Evolutionary conservation across 2,888 invertebrate genomes (phyloP).

Genomic region (Beris chalybata): DNA sequence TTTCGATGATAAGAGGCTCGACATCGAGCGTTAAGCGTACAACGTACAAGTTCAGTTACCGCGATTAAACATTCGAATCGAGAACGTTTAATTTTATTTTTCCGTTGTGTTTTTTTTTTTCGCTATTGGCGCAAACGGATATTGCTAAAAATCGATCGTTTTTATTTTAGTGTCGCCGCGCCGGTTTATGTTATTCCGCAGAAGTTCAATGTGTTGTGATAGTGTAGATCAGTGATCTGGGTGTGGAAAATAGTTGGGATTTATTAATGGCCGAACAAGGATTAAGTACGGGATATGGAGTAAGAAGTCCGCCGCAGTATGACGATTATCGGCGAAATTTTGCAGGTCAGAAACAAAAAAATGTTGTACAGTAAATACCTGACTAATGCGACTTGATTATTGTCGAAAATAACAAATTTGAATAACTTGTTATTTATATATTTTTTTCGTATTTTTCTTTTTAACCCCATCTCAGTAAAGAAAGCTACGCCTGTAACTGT

Average conservation of each 20-base stretch:
- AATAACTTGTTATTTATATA: no score
- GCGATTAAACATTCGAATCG: conserved; percentile 29
- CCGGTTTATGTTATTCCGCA: conserved; percentile 7
- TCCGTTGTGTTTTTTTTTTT: conserved; percentile 12
- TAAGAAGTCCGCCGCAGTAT: conserved; percentile 38
- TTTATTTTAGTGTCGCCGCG: conserved; percentile 8
- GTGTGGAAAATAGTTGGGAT: background rate
- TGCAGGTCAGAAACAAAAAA: conserved; percentile 41
- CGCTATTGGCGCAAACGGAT: conserved; percentile 5
- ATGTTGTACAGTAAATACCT: no score
- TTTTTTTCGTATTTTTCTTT: no score
- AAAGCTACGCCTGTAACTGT: no score
- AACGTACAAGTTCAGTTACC: conserved; percentile 25
- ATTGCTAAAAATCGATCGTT: conserved; percentile 7
- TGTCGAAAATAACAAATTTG: no score
- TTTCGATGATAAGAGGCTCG: no score
- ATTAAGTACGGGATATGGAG: conserved; percentile 9
- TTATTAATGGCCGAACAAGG: background rate
- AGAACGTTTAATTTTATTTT: conserved; percentile 20
- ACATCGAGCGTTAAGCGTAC: no score
- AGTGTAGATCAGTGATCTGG: background rate
- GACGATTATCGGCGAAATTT: conserved; percentile 45
- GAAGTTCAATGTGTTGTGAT: conserved; percentile 5
- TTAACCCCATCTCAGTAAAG: no score
- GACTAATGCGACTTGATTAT: no score